phyloP scores from a whole-genome alignment of 2,888 invertebrate genomes.

The Nemotelus pantherinus region DNA sequence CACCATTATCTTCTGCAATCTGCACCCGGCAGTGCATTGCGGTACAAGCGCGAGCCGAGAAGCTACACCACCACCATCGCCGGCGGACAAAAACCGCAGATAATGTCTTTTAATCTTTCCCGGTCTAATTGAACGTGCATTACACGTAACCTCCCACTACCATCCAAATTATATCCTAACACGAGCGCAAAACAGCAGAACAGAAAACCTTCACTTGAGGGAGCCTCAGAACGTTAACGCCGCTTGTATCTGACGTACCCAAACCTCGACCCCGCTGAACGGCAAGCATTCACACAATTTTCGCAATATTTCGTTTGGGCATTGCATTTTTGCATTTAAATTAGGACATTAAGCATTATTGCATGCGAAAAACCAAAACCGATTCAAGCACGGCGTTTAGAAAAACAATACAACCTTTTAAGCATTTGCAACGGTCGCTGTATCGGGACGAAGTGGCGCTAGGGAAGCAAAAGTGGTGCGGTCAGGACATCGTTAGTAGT shows the following conservation, averaged over 20 bases:
- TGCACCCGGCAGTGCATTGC: slow-evolving; percentile 2
- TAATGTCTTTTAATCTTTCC: slow-evolving; percentile 28
- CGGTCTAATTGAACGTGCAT: slow-evolving; percentile 37
- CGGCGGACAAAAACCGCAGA: slow-evolving; percentile 3
- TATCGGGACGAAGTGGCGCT: background rate
- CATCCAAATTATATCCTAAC: slow-evolving; percentile 7
- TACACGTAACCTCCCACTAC: slow-evolving; percentile 29
- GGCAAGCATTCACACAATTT: slow-evolving; percentile 28
- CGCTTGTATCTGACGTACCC: no score
- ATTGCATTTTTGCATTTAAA: slow-evolving; percentile 51
- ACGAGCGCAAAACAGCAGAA: background rate
- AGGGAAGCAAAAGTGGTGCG: background rate
- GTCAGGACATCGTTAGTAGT: slow-evolving; percentile 25
- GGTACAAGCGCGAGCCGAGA: background rate
- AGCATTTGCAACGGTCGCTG: background rate
- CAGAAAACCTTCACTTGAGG: no score
- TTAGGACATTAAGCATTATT: slow-evolving; percentile 49
- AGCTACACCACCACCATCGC: background rate
- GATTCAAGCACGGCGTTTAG: slow-evolving; percentile 12
- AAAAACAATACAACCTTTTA: slow-evolving; percentile 1
- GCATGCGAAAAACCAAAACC: slow-evolving; percentile 42
- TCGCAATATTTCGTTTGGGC: slow-evolving; percentile 31
- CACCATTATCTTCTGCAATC: slow-evolving; percentile 24
- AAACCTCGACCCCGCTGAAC: no score
- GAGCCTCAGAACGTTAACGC: no score